Evolutionary conservation across 2,888 invertebrate genomes (phyloP).

Genomic region (Spisula subtruncata): DNA sequence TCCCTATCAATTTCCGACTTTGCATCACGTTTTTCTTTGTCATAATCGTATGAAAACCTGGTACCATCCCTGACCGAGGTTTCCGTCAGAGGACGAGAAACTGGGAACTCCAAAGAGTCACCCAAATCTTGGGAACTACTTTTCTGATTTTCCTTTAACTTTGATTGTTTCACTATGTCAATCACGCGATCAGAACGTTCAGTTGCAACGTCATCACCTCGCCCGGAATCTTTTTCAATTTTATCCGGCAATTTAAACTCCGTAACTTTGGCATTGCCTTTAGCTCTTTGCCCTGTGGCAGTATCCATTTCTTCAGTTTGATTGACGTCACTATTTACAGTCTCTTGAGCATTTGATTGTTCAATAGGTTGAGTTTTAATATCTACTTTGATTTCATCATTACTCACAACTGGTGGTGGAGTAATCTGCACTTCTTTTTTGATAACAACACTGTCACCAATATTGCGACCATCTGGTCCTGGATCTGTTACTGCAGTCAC

Average conservation of each 20-base stretch:
- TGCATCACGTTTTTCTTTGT: conserved; percentile 50
- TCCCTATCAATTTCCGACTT: conserved; percentile 57
- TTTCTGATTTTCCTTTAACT: conserved; percentile 56
- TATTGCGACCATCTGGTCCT: conserved; percentile 55
- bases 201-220: conserved; percentile 35
- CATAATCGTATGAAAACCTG: conserved; percentile 61
- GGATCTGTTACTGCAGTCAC: conserved; percentile 34
- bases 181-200: conserved; percentile 59
- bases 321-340: conserved; percentile 6
- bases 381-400: conserved; percentile 35
- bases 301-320: conserved; percentile 21
- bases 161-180: conserved; percentile 72
- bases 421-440: not conserved
- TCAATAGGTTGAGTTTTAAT: not conserved
- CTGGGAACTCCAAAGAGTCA: conserved; percentile 56
- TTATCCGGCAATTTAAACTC: conserved; percentile 55
- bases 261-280: conserved; percentile 59
- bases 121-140: conserved; percentile 49
- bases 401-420: not conserved
- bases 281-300: conserved; percentile 24
- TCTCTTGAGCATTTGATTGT: not conserved
- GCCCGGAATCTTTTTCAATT: conserved; percentile 48
- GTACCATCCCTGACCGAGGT: conserved; percentile 66
- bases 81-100: conserved; percentile 68
- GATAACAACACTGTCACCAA: conserved; percentile 30